A percentile compares a stretch with the other conserved stretches of the same genome.
phyloP scores from a whole-genome alignment of 92 coral and sea anemone genomes.

The Epizoanthus stellaris region DNA sequence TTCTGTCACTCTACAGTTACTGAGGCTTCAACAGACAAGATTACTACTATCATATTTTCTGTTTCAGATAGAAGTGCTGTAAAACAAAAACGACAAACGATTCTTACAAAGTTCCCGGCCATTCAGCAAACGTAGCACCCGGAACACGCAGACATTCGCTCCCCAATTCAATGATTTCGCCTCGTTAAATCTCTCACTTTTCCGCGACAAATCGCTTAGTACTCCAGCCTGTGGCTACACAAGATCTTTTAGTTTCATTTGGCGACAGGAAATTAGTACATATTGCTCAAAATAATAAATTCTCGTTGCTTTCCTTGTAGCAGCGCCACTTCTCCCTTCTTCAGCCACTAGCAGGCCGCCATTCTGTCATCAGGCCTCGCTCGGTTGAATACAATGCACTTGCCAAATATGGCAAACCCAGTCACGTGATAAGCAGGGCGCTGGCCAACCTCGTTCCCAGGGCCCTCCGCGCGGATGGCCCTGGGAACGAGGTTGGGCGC shows the following conservation, averaged over 20 bases:
- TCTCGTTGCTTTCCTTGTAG: conserved; percentile 22
- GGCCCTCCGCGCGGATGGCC: too few relatives aligned
- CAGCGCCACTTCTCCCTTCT: conserved; percentile 16
- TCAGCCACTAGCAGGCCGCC: conserved; percentile 59
- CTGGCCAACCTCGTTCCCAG: too few relatives aligned
- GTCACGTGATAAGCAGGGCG: conserved; percentile 44
- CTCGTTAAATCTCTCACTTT: conserved; percentile 33
- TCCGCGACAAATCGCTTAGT: conserved; percentile 11
- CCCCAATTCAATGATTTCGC: conserved; percentile 25
- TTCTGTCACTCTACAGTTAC: neutral
- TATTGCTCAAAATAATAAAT: conserved; percentile 27
- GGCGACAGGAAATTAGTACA: conserved; percentile 23
- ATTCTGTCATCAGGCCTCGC: conserved; percentile 61
- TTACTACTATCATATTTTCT: neutral
- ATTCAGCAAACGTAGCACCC: conserved; percentile 43
- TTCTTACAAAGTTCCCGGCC: conserved; percentile 49
- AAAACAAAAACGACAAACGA: neutral
- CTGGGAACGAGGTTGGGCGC: conserved; percentile 44
- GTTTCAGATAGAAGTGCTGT: neutral
- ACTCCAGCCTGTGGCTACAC: conserved; percentile 13
- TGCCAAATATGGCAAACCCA: conserved; percentile 54
- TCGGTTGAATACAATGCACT: conserved; percentile 57
- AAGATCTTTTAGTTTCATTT: conserved; percentile 22
- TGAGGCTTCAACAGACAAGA: neutral
- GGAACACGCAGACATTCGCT: conserved; percentile 50